Base-by-base conservation (phyloP, 2,797 vertebrate species). In the Xiphophorus birchmanni region DNA sequence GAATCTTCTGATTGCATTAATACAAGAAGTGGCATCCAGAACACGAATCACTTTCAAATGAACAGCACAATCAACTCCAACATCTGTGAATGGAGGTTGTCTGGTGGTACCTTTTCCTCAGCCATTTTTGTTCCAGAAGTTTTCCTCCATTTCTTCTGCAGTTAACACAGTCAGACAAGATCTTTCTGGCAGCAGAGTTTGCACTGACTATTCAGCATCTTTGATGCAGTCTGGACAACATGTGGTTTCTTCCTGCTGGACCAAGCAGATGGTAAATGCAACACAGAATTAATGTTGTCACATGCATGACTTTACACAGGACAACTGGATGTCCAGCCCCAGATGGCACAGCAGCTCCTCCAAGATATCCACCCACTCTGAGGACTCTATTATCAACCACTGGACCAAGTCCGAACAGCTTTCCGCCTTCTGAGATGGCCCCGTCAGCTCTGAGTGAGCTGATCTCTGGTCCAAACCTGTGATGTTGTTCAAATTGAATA, bases 141-240 rank as follows among this genome's bases (percentile, higher is more conserved):
- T 26, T 79, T 56, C 50, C 76, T 67, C 71, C 58, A 5, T 74
- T 2, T 0, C 56, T 5, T 74, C 71, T 77, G 13, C 80, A 82
- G 0, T 35, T 37, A 1, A 37, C 35, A 42, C 80, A 80, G 0
- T 71, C 37, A 3, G 50, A 44, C 11, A 75, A 56, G 0, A 77
- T 17, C 3, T 74, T 85, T 23, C 75, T 80, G 1, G 77, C 73
- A 73, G 75, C 42, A 50, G 48, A 26, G 12, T 78, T 84, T 23
- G 69, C 73, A 21, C 73, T 76, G 13, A 52, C 50, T 1, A 87
- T 84, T 79, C 82, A 87, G 15, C 73, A 85, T 13, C 21, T 42
- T 5, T 81, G 72, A 73, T 5, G n/a, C 72, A 73, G 9, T 17
- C 50, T 75, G 50, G 50, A 56, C 21, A 75, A n/a, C 9, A 54